A percentile compares a stretch with the other conserved stretches of the same genome.
Evolutionary conservation across 2,797 vertebrate species (phyloP).

Genomic region (Pseudomugil tenellus): DNA sequence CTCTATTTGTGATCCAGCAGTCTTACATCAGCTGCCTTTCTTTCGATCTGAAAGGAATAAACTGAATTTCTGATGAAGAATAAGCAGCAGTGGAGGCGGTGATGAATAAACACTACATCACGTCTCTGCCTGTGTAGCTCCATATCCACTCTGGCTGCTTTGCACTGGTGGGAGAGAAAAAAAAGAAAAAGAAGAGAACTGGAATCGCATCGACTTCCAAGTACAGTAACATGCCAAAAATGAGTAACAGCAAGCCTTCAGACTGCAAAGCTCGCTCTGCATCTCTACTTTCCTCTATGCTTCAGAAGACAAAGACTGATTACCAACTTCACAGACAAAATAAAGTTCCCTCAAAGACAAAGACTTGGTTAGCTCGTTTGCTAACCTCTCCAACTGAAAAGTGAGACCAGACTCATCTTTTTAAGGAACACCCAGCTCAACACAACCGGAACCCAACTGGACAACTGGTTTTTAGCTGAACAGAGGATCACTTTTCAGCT

Average conservation of each 20-base stretch:
- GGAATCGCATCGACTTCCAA: conserved; percentile 17
- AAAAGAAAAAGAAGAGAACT: neutral
- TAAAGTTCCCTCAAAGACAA: no score
- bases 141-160: conserved; percentile 20
- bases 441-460: no score
- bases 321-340: no score
- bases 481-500: no score
- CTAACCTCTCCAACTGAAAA: no score
- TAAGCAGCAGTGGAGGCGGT: conserved; percentile 34
- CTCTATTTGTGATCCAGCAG: conserved; percentile 13
- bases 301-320: no score
- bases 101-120: conserved; percentile 41
- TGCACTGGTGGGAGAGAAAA: conserved; percentile 11
- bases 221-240: conserved; percentile 19
- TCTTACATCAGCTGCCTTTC: conserved; percentile 44
- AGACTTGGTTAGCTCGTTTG: no score
- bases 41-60: conserved; percentile 25
- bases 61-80: conserved; percentile 27
- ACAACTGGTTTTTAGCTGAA: no score
- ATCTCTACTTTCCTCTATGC: no score
- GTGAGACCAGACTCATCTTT: no score
- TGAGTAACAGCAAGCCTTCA: conserved; percentile 35
- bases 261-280: conserved; percentile 25
- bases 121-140: conserved; percentile 27
- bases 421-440: no score